Base-by-base conservation (phyloP, 1,140 invertebrate species). In the Solenopsis fugax region DNA sequence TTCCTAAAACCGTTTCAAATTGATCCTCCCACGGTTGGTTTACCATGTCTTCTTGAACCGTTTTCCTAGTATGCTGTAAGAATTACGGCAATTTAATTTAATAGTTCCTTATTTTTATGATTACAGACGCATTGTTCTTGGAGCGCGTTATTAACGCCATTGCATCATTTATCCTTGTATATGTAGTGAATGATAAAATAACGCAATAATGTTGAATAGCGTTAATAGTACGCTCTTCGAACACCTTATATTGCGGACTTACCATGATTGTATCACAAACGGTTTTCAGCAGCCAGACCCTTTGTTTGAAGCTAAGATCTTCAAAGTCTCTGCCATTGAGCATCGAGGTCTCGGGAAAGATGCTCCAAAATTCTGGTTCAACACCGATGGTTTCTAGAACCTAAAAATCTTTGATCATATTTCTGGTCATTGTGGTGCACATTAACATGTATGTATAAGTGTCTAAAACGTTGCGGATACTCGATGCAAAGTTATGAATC, bases 191-290 rank as follows among this genome's bases (percentile, higher is more conserved):
- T 7, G 4, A 41, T 41, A 41, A 41, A 41, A 41, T 41, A 41
- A 7, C 41, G 41, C 37, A n/a, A n/a, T n/a, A 37, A 37, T 5
- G 37, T 7, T 41, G 41, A 41, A 41, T 41, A 41, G 41, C 41
- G 41, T 3, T 41, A 41, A 41, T 41, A 7, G 41, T 3, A 41
- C 2, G 2, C 41, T 41, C 41, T 41, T 7, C 41, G 41, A 41
- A 41, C 4, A 7, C 41, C 7, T 41, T 41, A 41, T 41, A 24
- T 34, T 13, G 24, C n/a, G 21, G 16, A 45, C 82, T 95, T 94
- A 96, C 96, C 94, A 96, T 93, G 58, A 96, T 93, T 85, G 96
- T 94, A 93, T 97, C 96, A 94, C 96, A 97, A 65, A 96, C 89
- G 37, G 95, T 95, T 93, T 97, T 97, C 12, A 97, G 81, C 50